Conservation (phyloP, 2,888 invertebrate species). For the Acrocera orbiculus region DNA sequence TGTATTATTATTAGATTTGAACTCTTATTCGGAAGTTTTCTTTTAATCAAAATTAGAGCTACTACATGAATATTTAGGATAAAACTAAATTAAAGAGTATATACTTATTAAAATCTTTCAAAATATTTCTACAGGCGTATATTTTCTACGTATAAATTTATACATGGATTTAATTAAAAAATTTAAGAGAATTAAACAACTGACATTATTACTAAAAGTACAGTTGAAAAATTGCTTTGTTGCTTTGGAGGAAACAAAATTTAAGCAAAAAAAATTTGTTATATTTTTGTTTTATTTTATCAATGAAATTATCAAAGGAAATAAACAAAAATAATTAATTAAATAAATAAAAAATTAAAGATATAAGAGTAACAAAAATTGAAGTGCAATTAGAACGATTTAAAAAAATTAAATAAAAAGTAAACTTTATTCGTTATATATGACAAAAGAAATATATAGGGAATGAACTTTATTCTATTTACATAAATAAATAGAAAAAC, state of each 20-base stretch:
- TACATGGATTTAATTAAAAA: too few species aligned
- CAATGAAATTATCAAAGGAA: conserved; percentile 14
- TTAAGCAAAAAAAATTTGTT: too few species aligned
- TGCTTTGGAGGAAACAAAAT: conserved; percentile 7
- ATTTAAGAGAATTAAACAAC: conserved; percentile 11
- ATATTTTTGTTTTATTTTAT: too few species aligned
- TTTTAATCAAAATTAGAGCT: conserved; percentile 8
- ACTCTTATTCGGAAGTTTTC: too few species aligned
- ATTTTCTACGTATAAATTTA: conserved; percentile 14
- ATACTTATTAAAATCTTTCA: conserved; percentile 12
- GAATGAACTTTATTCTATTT: conserved; percentile 34
- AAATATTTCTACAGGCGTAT: conserved; percentile 16
- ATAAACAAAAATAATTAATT: conserved; percentile 12
- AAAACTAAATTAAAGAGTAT: conserved; percentile 3
- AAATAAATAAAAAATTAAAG: conserved; percentile 13
- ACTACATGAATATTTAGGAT: conserved; percentile 11
- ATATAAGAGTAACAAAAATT: conserved; percentile 21
- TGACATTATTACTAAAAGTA: conserved; percentile 3
- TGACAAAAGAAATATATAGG: conserved; percentile 14
- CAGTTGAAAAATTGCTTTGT: conserved; percentile 4
- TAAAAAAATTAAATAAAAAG: conserved; percentile 16
- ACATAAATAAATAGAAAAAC: conserved; percentile 37
- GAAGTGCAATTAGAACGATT: conserved; percentile 43
- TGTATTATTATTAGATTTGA: too few species aligned
- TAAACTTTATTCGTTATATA: conserved; percentile 13